These are phyloP conservation scores for Bothrops jararaca DNA, from an alignment of 2,113 vertebrate species.

Conservation along the genomic window DNA sequence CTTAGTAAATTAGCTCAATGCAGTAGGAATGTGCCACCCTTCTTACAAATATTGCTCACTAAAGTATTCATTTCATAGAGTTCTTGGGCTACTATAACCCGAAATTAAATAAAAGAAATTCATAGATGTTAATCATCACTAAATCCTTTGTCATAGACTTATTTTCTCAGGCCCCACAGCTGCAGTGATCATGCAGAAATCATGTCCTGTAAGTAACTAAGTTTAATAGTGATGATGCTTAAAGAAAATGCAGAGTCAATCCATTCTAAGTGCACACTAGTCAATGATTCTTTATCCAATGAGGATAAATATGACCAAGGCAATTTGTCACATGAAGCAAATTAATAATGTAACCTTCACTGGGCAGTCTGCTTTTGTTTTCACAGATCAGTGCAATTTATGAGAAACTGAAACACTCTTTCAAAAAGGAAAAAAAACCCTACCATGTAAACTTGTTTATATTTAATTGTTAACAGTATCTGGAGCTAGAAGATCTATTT, in stretches of 20 bases:
- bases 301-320: not conserved
- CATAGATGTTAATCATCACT: not conserved
- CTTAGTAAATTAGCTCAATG: not conserved
- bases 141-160: not conserved
- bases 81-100: not conserved
- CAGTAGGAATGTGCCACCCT: not conserved
- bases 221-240: not conserved
- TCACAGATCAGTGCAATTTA: rapidly evolving
- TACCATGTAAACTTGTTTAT: not conserved
- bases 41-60: not conserved
- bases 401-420: not conserved
- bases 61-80: not conserved
- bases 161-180: not conserved
- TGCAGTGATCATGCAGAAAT: not conserved
- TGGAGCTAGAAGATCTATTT: not conserved
- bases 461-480: not conserved
- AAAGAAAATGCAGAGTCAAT: not conserved
- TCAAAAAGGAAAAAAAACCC: rapidly evolving
- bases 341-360: not conserved
- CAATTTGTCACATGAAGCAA: not conserved
- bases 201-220: not conserved
- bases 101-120: not conserved
- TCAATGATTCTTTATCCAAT: not conserved
- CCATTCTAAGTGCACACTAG: not conserved
- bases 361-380: not conserved